Evolutionary conservation across 2,113 vertebrate species (phyloP), one percentile per base, ranked within the genome.

Genomic region (Siphamia tubifer): DNA sequence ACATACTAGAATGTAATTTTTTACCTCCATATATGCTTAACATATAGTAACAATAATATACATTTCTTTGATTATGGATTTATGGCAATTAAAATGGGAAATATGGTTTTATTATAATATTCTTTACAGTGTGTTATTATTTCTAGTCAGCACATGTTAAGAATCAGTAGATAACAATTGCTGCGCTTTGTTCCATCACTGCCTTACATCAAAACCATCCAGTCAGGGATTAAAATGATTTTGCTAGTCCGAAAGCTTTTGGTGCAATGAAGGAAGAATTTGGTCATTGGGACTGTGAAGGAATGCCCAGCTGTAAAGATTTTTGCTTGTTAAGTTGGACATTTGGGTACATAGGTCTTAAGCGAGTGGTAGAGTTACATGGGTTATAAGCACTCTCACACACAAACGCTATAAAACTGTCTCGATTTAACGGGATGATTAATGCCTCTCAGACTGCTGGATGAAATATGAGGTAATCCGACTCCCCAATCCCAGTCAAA

Each of bases 381-480:
- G 75, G 47, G 62, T 73, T 69, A 72, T 74, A 66, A 74, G 71
- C 64, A 48, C 47, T 47, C 71, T 66, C 62, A 72, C 72, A 86
- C 75, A 85, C 66, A 67, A 30, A 53, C 8, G 34, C 78, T 49
- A 73, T 88, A 85, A 90, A 91, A 74, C 73, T 88, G 87, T 86
- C 87, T 45, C 10, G 36, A 72, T 85, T 81, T 86, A 84, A 86
- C 35, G n/a, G 66, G 66, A 76, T 87, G 88, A 89, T 87, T 82
- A 83, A 89, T 87, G 63, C 70, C 52, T 66, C 75, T 81, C 71
- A 40, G 72, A 60, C 82, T 69, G 76, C 63, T 54, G 82, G 70
- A 77, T 82, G 75, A 89, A 90, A 84, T 81, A 83, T 77, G 85
- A 87, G 78, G 77, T 81, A 78, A 83, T 75, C 57, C 51, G 75